Evolutionary conservation across 2,888 invertebrate species (phyloP).

Genomic region (Cybosia mesomella): DNA sequence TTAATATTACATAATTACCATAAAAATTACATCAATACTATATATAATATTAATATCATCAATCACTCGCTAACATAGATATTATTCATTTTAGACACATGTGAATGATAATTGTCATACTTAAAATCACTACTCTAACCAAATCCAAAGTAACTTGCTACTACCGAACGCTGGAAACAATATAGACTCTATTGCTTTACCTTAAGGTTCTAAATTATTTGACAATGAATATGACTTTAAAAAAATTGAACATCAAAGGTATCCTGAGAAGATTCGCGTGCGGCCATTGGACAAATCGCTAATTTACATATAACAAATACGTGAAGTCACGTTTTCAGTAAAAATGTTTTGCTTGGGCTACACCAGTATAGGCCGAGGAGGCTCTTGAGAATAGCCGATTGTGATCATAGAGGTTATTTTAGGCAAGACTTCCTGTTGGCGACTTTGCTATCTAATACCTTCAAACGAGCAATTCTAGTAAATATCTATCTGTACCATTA

Average conservation of each 20-base stretch:
- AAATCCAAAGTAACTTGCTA: conserved; percentile 27
- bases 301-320: conserved; percentile 88
- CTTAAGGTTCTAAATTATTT: conserved; percentile 30
- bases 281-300: conserved; percentile 80
- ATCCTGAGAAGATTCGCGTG: conserved; percentile 64
- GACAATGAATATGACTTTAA: conserved; percentile 50
- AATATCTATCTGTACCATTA: too few relatives aligned
- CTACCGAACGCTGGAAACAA: conserved; percentile 13
- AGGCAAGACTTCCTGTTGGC: conserved; percentile 35
- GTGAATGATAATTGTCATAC: conserved; percentile 45
- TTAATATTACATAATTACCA: conserved; percentile 29
- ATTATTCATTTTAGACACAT: conserved; percentile 34
- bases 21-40: conserved; percentile 28
- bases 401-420: conserved; percentile 46
- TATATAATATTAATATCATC: conserved; percentile 21
- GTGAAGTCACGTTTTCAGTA: conserved; percentile 85
- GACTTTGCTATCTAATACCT: background rate
- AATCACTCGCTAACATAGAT: conserved; percentile 23
- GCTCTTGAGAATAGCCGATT: conserved; percentile 45
- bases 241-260: conserved; percentile 67
- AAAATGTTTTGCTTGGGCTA: conserved; percentile 75
- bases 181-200: conserved; percentile 20
- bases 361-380: conserved; percentile 46
- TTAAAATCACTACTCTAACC: conserved; percentile 19
- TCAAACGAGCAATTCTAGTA: too few relatives aligned